phyloP scores from a whole-genome alignment of 2,797 vertebrate genomes.

The Eulemur rubriventer region DNA sequence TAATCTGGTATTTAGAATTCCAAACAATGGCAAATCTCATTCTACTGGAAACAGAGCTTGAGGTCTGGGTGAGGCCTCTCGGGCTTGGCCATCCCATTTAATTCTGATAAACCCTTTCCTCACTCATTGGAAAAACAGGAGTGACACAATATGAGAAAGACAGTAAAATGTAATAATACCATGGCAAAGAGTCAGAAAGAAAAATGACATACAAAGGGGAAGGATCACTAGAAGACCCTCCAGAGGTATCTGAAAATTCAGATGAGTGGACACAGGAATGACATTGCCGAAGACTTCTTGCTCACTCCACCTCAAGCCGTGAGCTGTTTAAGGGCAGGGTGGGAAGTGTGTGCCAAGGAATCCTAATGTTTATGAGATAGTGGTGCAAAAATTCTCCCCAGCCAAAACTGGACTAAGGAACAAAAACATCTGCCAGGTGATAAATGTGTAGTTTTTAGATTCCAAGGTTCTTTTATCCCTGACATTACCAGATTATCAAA shows the following conservation, averaged over 20 bases:
- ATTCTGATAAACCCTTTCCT: not conserved
- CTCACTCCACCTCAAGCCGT: not conserved
- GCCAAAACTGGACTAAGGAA: not conserved
- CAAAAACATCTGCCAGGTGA: not conserved
- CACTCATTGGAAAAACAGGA: not conserved
- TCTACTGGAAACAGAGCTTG: not conserved
- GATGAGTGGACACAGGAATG: not conserved
- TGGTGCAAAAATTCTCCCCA: not conserved
- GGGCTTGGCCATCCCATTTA: not conserved
- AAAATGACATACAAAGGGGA: not conserved
- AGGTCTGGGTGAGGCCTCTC: not conserved
- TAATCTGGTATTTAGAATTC: slow-evolving; percentile 70
- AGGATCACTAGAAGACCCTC: not conserved
- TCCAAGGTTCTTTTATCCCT: not conserved
- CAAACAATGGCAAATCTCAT: not conserved
- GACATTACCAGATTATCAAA: slow-evolving; percentile 72
- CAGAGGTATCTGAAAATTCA: not conserved
- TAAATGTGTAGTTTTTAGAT: not conserved
- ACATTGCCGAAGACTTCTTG: not conserved
- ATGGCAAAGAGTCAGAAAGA: not conserved
- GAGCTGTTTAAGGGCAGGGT: not conserved
- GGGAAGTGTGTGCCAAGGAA: not conserved
- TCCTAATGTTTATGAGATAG: not conserved
- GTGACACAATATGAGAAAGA: not conserved
- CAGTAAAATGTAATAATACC: not conserved